Percentiles rank a stretch among this genome's conserved stretches.
These are phyloP conservation scores for Stercorarius parasiticus DNA, from an alignment of 2,113 vertebrate species.

Conservation along the genomic window DNA sequence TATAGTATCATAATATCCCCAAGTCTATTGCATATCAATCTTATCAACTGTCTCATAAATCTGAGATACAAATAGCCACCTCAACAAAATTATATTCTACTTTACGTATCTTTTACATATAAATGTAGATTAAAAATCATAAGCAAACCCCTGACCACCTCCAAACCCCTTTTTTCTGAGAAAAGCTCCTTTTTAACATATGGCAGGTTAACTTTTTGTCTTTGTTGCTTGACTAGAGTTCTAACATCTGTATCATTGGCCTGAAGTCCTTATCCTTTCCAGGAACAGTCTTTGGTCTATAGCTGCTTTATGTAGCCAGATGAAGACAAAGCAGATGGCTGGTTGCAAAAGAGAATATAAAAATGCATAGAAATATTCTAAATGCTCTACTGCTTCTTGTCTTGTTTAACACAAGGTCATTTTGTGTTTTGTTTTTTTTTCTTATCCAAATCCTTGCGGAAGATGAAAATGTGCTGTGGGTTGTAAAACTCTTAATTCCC, in stretches of 20 bases:
- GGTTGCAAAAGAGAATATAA: not conserved
- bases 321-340: slow-evolving; percentile 13
- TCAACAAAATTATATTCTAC: not conserved
- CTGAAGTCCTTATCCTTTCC: slow-evolving; percentile 15
- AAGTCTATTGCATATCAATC: not conserved
- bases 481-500: slow-evolving; percentile 53
- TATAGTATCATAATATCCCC: not conserved
- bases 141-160: not conserved
- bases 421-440: not conserved
- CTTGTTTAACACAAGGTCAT: not conserved
- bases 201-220: not conserved
- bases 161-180: not conserved
- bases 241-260: not conserved
- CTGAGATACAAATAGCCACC: not conserved
- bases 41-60: not conserved
- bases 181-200: not conserved
- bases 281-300: not conserved
- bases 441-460: not conserved
- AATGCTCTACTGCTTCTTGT: not conserved
- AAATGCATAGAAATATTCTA: not conserved
- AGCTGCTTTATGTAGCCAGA: slow-evolving; percentile 1
- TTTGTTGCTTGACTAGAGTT: not conserved
- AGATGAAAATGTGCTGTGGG: not conserved
- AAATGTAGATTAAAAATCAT: not conserved
- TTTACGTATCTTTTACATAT: not conserved